Conservation (phyloP, 2,113 vertebrate species). For the Esox niger region DNA sequence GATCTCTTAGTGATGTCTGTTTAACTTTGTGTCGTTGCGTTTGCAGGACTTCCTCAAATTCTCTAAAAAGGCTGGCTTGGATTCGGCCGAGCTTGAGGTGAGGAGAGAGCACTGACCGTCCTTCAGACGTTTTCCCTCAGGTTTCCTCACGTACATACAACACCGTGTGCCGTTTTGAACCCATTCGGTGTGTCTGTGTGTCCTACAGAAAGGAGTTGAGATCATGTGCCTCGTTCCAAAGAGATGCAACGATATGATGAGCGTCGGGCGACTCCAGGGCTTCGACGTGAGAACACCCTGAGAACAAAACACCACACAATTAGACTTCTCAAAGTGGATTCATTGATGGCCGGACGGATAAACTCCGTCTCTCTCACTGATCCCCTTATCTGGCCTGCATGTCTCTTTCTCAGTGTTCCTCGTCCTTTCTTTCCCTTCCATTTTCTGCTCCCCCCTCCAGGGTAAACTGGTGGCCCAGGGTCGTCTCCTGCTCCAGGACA, state of each 20-base stretch:
- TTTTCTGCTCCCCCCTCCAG: constrained; percentile 59
- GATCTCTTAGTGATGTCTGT: neutral
- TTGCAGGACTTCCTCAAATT: constrained; percentile 92
- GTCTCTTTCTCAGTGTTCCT: neutral
- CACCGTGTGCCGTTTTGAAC: neutral
- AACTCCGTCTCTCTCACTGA: no score
- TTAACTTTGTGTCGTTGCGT: constrained; percentile 2
- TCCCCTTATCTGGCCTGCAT: no score
- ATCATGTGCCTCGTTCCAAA: constrained; percentile 98
- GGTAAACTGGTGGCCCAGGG: constrained; percentile 98
- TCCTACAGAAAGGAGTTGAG: constrained; percentile 89
- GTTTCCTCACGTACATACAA: neutral
- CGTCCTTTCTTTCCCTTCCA: neutral
- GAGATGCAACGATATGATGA: constrained; percentile 99
- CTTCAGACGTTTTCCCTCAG: neutral
- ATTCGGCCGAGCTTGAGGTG: constrained; percentile 92
- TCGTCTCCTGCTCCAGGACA: constrained; percentile 94
- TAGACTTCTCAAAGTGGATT: no score
- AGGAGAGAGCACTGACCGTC: constrained; percentile 8
- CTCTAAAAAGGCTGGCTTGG: constrained; percentile 91
- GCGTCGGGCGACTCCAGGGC: constrained; percentile 94
- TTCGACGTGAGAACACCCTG: constrained; percentile 84
- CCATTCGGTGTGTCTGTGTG: constrained; percentile 5
- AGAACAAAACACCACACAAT: no score
- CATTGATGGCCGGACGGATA: neutral